Percentiles rank a stretch among this genome's conserved stretches.
phyloP scores from a whole-genome alignment of 2,113 vertebrate genomes.

The Brachypteracias leptosomus region DNA sequence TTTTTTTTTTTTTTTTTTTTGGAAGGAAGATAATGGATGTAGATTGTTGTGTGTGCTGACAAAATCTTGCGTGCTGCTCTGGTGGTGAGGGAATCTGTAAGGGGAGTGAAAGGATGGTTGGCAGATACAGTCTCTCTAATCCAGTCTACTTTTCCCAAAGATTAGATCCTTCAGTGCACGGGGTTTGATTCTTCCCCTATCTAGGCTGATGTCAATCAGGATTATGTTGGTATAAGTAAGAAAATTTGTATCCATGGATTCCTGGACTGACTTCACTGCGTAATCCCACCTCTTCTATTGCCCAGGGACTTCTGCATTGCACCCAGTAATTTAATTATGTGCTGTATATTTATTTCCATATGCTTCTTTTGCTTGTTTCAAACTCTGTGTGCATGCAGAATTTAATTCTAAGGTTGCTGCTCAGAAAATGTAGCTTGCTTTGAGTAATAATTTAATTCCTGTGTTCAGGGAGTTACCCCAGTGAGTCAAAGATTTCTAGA shows the following conservation, averaged over 20 bases:
- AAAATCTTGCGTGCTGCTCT: background rate
- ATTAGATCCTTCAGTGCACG: slow-evolving; percentile 15
- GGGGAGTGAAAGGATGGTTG: background rate
- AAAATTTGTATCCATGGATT: slow-evolving; percentile 9
- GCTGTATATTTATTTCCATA: background rate
- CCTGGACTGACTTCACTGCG: background rate
- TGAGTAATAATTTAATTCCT: slow-evolving; percentile 64
- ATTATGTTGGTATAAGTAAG: slow-evolving; percentile 17
- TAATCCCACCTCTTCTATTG: slow-evolving; percentile 2
- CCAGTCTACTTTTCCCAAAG: slow-evolving; percentile 37
- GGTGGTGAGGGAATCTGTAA: background rate
- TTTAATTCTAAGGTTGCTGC: slow-evolving; percentile 2
- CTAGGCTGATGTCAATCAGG: slow-evolving; percentile 43
- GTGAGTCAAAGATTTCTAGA: slow-evolving; percentile 75
- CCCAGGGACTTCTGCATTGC: background rate
- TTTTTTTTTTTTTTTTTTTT: background rate
- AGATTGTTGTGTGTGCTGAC: background rate
- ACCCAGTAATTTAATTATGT: slow-evolving; percentile 4
- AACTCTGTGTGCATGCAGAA: background rate
- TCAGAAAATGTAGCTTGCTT: slow-evolving; percentile 5
- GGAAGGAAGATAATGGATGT: background rate
- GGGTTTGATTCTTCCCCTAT: slow-evolving; percentile 38
- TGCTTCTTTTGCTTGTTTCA: background rate
- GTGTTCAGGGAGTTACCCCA: slow-evolving; percentile 70
- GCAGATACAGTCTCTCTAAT: slow-evolving; percentile 9